Percentiles rank a stretch among this genome's conserved stretches.
These are phyloP conservation scores for Drosophila mimetica DNA, from an alignment of 2,888 invertebrate genomes.

Conservation along the genomic window DNA sequence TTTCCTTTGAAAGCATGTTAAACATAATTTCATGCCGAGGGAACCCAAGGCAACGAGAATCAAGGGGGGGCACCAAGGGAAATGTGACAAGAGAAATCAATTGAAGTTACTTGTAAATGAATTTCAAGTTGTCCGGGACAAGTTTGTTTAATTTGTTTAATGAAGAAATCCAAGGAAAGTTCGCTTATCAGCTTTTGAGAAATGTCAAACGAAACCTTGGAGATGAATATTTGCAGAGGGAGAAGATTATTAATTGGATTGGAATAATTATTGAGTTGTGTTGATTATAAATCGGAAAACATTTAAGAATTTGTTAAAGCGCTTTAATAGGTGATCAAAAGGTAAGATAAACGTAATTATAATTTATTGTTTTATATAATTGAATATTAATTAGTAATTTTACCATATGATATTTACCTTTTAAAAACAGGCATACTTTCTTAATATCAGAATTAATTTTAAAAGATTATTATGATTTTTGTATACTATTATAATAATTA, in stretches of 20 bases:
- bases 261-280: neutral
- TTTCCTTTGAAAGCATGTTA: conserved; percentile 55
- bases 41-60: conserved; percentile 1
- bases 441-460: too few species aligned
- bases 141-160: conserved; percentile 23
- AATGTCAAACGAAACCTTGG: neutral
- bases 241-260: neutral
- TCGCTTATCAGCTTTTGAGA: neutral
- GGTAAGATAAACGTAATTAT: too few species aligned
- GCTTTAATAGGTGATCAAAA: too few species aligned
- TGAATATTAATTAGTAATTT: too few species aligned
- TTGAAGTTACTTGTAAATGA: conserved; percentile 33
- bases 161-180: conserved; percentile 1
- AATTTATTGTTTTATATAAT: too few species aligned
- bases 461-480: too few species aligned
- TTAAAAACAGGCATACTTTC: too few species aligned
- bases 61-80: neutral
- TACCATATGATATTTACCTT: too few species aligned
- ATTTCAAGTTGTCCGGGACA: conserved; percentile 23
- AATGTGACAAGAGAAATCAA: conserved; percentile 38
- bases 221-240: neutral
- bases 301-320: too few species aligned
- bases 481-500: too few species aligned
- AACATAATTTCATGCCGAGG: conserved; percentile 57
- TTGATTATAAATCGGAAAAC: neutral